Percentiles rank a stretch among this genome's conserved stretches.
Evolutionary conservation across 2,113 vertebrate genomes (phyloP).

Genomic region (Edolisoma coerulescens): DNA sequence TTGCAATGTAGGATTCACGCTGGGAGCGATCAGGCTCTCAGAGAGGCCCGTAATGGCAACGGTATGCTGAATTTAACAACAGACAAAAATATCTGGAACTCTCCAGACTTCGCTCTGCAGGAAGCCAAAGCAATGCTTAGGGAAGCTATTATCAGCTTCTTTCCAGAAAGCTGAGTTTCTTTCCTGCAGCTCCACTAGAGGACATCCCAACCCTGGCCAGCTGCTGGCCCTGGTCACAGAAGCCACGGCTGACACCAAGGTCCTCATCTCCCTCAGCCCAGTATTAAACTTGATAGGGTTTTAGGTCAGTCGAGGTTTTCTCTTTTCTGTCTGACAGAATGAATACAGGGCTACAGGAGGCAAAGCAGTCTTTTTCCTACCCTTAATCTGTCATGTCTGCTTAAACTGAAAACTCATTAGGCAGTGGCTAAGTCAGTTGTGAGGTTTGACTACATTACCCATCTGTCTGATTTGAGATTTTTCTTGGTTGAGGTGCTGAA

Average conservation of each 20-base stretch:
- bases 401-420: neutral
- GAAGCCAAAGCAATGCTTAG: neutral
- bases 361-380: neutral
- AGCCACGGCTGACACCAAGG: neutral
- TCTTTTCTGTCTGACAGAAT: neutral
- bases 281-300: neutral
- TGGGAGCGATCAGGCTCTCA: slow-evolving; percentile 13
- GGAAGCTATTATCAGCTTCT: neutral
- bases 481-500: neutral
- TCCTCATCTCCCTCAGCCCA: neutral
- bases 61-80: slow-evolving; percentile 40
- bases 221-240: neutral
- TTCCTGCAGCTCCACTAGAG: slow-evolving; percentile 6
- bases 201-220: neutral
- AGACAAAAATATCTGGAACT: slow-evolving; percentile 39
- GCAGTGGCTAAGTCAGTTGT: neutral
- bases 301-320: neutral
- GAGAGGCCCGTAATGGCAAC: neutral
- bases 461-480: neutral
- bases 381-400: neutral
- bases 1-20: neutral
- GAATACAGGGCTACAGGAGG: neutral
- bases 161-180: neutral
- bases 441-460: neutral
- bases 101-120: slow-evolving; percentile 36